Conservation (phyloP, 2,113 vertebrate species). For the Bubo bubo region DNA sequence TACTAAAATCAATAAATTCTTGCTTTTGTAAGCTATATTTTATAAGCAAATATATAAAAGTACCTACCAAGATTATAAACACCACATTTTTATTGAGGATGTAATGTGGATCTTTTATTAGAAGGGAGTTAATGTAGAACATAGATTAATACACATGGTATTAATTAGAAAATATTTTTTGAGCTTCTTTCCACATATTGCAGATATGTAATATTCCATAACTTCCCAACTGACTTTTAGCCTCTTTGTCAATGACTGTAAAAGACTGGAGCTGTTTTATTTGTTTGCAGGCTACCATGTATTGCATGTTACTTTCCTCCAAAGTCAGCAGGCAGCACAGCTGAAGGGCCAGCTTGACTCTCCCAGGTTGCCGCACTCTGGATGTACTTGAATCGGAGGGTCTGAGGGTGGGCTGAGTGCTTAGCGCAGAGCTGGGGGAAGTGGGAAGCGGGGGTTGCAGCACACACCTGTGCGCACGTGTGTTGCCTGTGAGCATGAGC, state of each 20-base stretch:
- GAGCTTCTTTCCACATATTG: background rate
- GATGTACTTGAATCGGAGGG: background rate
- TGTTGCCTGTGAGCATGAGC: background rate
- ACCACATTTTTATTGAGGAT: background rate
- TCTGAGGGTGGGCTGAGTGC: background rate
- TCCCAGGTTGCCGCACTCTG: fast-evolving
- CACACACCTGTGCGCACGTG: fast-evolving
- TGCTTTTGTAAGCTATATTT: background rate
- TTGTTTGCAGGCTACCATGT: background rate
- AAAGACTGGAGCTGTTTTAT: background rate
- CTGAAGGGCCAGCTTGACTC: background rate
- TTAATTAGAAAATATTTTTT: background rate
- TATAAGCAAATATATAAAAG: background rate
- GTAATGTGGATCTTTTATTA: background rate
- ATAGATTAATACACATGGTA: background rate
- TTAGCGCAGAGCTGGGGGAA: background rate
- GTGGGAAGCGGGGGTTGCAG: background rate
- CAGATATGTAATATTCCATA: background rate
- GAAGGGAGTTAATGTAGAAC: background rate
- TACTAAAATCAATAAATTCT: background rate
- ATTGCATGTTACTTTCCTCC: background rate
- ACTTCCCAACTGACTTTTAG: background rate
- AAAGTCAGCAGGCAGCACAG: background rate
- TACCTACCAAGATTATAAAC: background rate
- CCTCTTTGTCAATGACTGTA: background rate